Base-by-base conservation (phyloP, 2,888 invertebrate genomes). In the Agrotis clavis region DNA sequence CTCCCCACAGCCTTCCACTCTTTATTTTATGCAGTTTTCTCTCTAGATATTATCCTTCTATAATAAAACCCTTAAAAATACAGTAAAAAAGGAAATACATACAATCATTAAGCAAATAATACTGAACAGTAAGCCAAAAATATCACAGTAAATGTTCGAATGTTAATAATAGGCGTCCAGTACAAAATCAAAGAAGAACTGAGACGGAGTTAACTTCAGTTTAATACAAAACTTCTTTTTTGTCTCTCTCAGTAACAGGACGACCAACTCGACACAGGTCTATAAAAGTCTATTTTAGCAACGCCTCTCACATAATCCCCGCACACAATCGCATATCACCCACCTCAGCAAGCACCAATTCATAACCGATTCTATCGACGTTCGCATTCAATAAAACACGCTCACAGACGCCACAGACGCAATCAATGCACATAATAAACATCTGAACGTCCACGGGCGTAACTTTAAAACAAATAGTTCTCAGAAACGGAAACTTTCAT, bases 391-490 rank as follows among this genome's bases (percentile, higher is more conserved):
- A 90, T 90, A 91, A 92, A 85, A 88, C 89, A 86, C 78, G 90
- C 92, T 92, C 92, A 1, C 11, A 92, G 90, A 91, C 92, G 85
- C 88, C 82, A 83, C 87, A 88, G 87, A 87, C 84, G 89, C 91
- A 92, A 92, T 92, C 90, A 89, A 90, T 92, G 89, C 93, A 92
- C 93, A 94, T 92, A 94, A 94, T 91, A 93, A 93, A 90, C 90
- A 85, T 81, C 85, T 86, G 87, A 88, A 86, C 88, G 81, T 87
- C 81, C 86, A 89, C 88, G 89, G 89, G 90, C 89, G 90, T 90
- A 91, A 91, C 90, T 93, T 92, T 90, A 95, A 95, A 96, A 95
- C 96, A 96, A 96, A 95, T 95, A 95, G 94, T 95, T 96, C 96
- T 90, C 64, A 92, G 96, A 95, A 96, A 88, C 89, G 88, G 89